Percentiles rank a stretch among this genome's conserved stretches.
phyloP scores from a whole-genome alignment of 2,888 invertebrate genomes.

The Dryobotodes eremita region DNA sequence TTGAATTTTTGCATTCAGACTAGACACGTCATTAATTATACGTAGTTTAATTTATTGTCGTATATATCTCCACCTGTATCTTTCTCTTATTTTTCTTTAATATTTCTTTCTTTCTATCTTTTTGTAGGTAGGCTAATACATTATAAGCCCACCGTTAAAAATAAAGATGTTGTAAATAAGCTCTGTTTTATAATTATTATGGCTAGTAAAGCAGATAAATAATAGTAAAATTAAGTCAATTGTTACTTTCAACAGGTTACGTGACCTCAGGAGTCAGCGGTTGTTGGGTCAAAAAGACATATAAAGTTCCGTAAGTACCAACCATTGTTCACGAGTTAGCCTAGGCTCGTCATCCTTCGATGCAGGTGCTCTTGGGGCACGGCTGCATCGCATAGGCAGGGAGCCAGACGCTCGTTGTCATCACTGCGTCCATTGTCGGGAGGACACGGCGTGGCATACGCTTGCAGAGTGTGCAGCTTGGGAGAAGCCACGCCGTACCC shows the following conservation, averaged over 20 bases:
- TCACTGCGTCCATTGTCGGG: no score
- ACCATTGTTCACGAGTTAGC: background rate
- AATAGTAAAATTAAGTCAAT: background rate
- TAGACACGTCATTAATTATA: no score
- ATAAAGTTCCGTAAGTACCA: conserved; percentile 89
- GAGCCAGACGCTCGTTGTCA: no score
- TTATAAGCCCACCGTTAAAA: no score
- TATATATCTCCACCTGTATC: background rate
- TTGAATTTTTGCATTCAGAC: background rate
- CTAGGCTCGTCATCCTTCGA: background rate
- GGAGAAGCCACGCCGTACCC: no score
- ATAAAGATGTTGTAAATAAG: background rate
- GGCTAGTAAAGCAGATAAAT: background rate
- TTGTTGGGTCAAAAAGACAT: conserved; percentile 94
- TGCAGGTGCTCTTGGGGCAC: no score
- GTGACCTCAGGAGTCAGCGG: conserved; percentile 92
- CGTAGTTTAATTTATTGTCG: no score
- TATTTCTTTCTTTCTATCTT: no score
- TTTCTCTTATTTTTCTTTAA: background rate
- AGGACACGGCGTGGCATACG: no score
- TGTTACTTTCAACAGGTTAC: conserved; percentile 75
- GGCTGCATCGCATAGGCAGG: no score
- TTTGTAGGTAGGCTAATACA: background rate
- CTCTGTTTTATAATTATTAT: background rate
- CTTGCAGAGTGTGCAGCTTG: no score